Conservation (phyloP, 2,888 invertebrate species). For the Macaria liturata region DNA sequence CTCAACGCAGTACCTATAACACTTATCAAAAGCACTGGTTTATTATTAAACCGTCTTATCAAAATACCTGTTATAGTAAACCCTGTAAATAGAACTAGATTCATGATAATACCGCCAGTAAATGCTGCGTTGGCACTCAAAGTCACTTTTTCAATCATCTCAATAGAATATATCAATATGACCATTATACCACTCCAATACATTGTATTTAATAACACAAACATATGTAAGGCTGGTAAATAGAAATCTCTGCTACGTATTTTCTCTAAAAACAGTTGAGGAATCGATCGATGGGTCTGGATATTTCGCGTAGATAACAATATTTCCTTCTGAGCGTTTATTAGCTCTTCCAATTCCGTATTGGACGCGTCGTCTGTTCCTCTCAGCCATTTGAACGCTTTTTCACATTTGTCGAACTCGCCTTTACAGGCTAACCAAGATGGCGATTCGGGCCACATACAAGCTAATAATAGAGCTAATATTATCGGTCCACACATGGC, state of each 20-base stretch:
- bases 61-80: slow-evolving; percentile 14
- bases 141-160: slow-evolving; percentile 23
- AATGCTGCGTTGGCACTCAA: slow-evolving; percentile 17
- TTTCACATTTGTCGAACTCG: slow-evolving; percentile 28
- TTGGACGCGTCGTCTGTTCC: slow-evolving; percentile 25
- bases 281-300: neutral
- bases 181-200: slow-evolving; percentile 32
- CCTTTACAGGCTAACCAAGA: slow-evolving; percentile 36
- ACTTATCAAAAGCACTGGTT: slow-evolving; percentile 24
- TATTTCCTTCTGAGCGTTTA: slow-evolving; percentile 13
- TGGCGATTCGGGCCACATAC: slow-evolving; percentile 36
- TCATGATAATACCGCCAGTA: slow-evolving; percentile 23
- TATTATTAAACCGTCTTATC: slow-evolving; percentile 25
- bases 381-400: slow-evolving; percentile 25
- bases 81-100: slow-evolving; percentile 20
- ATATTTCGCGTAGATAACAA: neutral
- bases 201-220: slow-evolving; percentile 19
- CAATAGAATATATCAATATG: slow-evolving; percentile 27
- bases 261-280: neutral
- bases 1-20: slow-evolving; percentile 10
- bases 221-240: slow-evolving; percentile 25
- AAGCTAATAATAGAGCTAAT: slow-evolving; percentile 20
- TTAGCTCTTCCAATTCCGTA: slow-evolving; percentile 27
- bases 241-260: slow-evolving; percentile 26
- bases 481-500: slow-evolving; percentile 24